These are phyloP conservation scores for Ceramica pisi DNA, from an alignment of 2,888 invertebrate genomes.

Conservation along the genomic window DNA sequence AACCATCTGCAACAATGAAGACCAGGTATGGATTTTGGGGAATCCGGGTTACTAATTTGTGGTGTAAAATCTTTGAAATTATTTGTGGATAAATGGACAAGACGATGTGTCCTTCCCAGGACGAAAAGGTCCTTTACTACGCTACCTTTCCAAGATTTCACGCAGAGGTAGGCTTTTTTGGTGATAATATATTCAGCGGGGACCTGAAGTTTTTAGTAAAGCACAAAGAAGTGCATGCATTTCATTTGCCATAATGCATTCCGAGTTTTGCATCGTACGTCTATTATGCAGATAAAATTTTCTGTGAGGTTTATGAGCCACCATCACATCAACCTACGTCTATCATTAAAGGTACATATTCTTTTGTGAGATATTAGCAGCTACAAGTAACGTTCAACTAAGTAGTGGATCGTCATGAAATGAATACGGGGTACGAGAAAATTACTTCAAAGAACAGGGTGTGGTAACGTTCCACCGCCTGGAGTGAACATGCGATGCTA, in stretches of 20 bases:
- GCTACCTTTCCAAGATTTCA: neutral
- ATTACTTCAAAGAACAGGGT: slow-evolving; percentile 72
- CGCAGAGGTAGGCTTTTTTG: neutral
- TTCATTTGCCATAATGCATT: neutral
- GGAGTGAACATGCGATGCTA: slow-evolving; percentile 76
- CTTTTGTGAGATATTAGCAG: slow-evolving; percentile 45
- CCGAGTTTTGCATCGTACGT: slow-evolving; percentile 4
- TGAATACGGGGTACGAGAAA: slow-evolving; percentile 67
- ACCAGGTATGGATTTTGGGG: neutral
- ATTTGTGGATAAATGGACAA: neutral
- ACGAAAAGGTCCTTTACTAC: too few species aligned
- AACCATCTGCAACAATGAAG: slow-evolving; percentile 91
- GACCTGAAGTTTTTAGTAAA: neutral
- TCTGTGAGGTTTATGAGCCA: neutral
- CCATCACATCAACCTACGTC: slow-evolving; percentile 10
- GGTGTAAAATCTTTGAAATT: neutral
- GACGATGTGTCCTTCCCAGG: neutral
- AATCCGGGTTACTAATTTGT: neutral
- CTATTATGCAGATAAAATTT: neutral
- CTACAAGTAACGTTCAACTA: slow-evolving; percentile 55
- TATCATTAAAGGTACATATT: slow-evolving; percentile 38
- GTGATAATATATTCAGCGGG: neutral
- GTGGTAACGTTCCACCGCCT: slow-evolving; percentile 67
- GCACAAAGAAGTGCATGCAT: neutral
- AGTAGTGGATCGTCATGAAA: slow-evolving; percentile 61